Evolutionary conservation across 2,888 invertebrate species (phyloP).

Genomic region (Oscheius myriophilus): DNA sequence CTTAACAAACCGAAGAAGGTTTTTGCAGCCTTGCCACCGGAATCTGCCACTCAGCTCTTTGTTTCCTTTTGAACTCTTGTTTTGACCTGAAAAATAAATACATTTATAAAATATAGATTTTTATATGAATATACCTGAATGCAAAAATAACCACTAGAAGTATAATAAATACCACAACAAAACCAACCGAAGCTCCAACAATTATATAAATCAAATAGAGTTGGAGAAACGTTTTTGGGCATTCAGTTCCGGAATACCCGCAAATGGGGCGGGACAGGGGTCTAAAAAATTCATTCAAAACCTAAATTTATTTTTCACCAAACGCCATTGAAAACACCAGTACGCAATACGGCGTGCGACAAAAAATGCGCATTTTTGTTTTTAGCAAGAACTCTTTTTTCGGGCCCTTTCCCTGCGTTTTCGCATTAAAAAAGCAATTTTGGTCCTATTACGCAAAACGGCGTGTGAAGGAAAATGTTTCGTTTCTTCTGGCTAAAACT

Average conservation of each 20-base stretch:
- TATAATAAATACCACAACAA: conserved; percentile 19
- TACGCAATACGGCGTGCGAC: no score
- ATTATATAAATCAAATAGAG: conserved; percentile 43
- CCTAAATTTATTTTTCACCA: no score
- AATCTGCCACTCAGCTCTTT: conserved; percentile 20
- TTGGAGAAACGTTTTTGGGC: conserved; percentile 42
- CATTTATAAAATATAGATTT: not conserved
- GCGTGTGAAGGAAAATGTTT: no score
- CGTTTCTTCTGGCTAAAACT: no score
- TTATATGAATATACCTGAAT: conserved; percentile 1
- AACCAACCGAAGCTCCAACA: conserved; percentile 25
- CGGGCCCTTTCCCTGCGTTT: no score
- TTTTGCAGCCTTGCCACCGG: conserved; percentile 4
- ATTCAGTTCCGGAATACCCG: conserved; percentile 41
- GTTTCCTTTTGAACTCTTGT: conserved; percentile 12
- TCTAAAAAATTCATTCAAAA: conserved; percentile 6
- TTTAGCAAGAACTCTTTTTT: no score
- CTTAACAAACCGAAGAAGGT: conserved; percentile 3
- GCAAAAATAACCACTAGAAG: conserved; percentile 1
- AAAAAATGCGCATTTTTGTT: no score
- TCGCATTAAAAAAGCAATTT: no score
- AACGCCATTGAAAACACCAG: not conserved
- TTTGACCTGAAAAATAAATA: conserved; percentile 1
- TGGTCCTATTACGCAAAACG: no score
- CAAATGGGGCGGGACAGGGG: conserved; percentile 45